These are phyloP conservation scores for Semibalanus balanoides DNA, from an alignment of 1,140 invertebrate species.

Conservation along the genomic window DNA sequence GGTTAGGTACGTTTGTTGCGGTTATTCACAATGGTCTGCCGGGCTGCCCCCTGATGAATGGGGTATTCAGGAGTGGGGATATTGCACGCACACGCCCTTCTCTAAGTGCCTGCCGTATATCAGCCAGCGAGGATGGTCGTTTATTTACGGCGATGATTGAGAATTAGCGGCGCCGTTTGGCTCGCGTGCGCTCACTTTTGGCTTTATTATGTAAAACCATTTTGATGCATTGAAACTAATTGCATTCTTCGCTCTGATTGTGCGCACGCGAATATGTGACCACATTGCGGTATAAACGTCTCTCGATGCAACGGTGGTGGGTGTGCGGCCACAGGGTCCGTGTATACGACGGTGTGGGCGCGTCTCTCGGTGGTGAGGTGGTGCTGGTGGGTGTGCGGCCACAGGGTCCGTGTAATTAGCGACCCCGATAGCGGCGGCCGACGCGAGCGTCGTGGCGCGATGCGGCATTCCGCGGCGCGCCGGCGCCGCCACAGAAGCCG, in stretches of 20 bases:
- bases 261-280: not conserved
- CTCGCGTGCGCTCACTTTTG: not conserved
- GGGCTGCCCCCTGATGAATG: not conserved
- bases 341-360: no score
- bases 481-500: not conserved
- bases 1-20: not conserved
- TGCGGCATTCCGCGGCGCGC: not conserved
- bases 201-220: not conserved
- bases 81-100: not conserved
- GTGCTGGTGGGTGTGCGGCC: not conserved
- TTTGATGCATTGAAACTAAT: not conserved
- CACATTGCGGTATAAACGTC: not conserved
- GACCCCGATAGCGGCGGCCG: not conserved
- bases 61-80: constrained; percentile 1
- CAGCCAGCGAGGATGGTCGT: not conserved
- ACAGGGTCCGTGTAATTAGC: not conserved
- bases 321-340: not conserved
- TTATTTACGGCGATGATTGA: not conserved
- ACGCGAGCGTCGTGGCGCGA: no score
- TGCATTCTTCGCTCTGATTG: not conserved
- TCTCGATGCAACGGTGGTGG: not conserved
- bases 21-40: not conserved
- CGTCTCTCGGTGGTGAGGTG: no score
- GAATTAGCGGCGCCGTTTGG: not conserved
- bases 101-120: not conserved